These are phyloP conservation scores for Andrena trimmerana DNA, from an alignment of 2,888 invertebrate species.

Conservation along the genomic window DNA sequence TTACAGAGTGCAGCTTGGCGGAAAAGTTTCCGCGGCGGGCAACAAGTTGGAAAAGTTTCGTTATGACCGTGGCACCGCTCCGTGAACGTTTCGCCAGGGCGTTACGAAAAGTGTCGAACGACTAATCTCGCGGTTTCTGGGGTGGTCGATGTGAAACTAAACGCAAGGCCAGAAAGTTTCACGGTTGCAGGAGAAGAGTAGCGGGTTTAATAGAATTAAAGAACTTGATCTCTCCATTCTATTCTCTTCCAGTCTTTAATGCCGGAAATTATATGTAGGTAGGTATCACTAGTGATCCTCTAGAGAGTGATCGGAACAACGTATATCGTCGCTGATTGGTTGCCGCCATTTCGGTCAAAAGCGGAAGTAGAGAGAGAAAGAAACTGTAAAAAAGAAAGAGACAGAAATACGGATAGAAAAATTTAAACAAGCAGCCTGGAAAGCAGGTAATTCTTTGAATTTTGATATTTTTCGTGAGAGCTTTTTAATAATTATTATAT, in stretches of 20 bases:
- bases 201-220: constrained; percentile 41
- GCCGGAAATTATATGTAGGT: constrained; percentile 4
- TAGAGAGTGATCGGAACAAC: too few species aligned
- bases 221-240: constrained; percentile 20
- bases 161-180: constrained; percentile 46
- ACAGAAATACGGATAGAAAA: too few species aligned
- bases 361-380: too few species aligned
- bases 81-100: constrained; percentile 45
- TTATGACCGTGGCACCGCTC: constrained; percentile 50
- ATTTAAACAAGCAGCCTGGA: too few species aligned
- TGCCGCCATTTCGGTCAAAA: too few species aligned
- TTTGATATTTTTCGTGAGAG: too few species aligned
- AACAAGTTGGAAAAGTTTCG: constrained; percentile 72
- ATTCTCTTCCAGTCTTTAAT: constrained; percentile 9
- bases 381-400: too few species aligned
- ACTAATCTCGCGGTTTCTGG: constrained; percentile 64
- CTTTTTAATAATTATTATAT: too few species aligned
- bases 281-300: too few species aligned
- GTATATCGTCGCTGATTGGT: too few species aligned
- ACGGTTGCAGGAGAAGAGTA: background rate
- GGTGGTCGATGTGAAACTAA: constrained; percentile 48
- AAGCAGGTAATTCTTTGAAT: too few species aligned
- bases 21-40: constrained; percentile 65
- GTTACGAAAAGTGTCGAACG: constrained; percentile 68
- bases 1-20: constrained; percentile 49